Percentiles rank a stretch among this genome's conserved stretches.
Evolutionary conservation across 30 jellyfish, hydroid and myxozoan species (phyloP).

Genomic region (Clytia hemisphaerica): DNA sequence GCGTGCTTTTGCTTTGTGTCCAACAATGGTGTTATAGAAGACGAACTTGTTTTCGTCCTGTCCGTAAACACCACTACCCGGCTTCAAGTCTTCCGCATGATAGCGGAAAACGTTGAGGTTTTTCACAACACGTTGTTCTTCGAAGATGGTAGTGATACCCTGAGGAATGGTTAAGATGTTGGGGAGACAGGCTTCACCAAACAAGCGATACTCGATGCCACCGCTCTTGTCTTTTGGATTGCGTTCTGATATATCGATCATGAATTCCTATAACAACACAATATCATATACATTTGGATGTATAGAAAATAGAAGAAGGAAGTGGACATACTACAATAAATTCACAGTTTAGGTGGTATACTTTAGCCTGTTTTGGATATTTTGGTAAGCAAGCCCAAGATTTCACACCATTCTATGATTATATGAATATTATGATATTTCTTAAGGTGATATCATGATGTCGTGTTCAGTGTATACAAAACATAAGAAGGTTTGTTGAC

Average conservation of each 20-base stretch:
- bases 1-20: conserved; percentile 71
- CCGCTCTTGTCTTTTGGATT: conserved; percentile 77
- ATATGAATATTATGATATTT: too few relatives aligned
- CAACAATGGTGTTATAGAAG: conserved; percentile 77
- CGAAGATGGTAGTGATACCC: conserved; percentile 58
- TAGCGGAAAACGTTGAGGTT: conserved; percentile 59
- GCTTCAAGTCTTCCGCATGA: conserved; percentile 58
- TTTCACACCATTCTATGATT: not conserved
- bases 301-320: not conserved
- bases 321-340: not conserved
- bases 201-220: conserved; percentile 65
- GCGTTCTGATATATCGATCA: conserved; percentile 77
- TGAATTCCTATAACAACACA: conserved; percentile 47
- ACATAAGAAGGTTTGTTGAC: too few relatives aligned
- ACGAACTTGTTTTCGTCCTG: conserved; percentile 81
- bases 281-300: too few relatives aligned
- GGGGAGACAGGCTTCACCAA: conserved; percentile 85
- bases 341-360: too few relatives aligned
- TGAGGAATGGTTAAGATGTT: conserved; percentile 57
- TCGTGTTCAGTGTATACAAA: too few relatives aligned
- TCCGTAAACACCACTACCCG: conserved; percentile 85
- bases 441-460: too few relatives aligned
- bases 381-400: not conserved
- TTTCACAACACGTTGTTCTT: conserved; percentile 86
- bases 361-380: not conserved